phyloP scores from a whole-genome alignment of 2,888 invertebrate genomes.

The Chouioia cunea region DNA sequence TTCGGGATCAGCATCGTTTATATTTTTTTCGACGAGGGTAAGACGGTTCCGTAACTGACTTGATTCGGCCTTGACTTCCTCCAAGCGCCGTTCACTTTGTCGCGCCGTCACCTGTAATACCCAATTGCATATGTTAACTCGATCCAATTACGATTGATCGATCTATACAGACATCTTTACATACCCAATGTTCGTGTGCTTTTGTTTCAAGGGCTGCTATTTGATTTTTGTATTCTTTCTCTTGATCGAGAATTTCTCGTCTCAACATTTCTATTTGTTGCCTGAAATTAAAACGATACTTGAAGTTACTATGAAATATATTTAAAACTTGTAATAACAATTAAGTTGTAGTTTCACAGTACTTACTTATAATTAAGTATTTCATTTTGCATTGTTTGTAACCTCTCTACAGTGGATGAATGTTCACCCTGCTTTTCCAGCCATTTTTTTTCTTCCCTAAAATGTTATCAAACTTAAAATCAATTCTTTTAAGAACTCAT shows the following conservation, averaged over 20 bases:
- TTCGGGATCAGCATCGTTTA: slow-evolving; percentile 69
- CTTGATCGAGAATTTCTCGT: slow-evolving; percentile 88
- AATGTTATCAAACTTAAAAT: slow-evolving; percentile 52
- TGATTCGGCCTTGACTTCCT: slow-evolving; percentile 83
- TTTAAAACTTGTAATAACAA: slow-evolving; percentile 12
- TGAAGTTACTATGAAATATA: too few species aligned
- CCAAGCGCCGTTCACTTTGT: slow-evolving; percentile 84
- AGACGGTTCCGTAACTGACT: slow-evolving; percentile 76
- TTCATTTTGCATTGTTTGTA: slow-evolving; percentile 83
- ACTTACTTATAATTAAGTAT: slow-evolving; percentile 83
- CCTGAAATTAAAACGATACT: slow-evolving; percentile 60
- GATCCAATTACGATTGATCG: not conserved
- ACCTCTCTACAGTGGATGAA: slow-evolving; percentile 82
- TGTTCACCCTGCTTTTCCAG: slow-evolving; percentile 86
- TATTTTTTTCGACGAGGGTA: slow-evolving; percentile 71
- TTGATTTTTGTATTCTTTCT: slow-evolving; percentile 78
- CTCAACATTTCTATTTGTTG: slow-evolving; percentile 80
- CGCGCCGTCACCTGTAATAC: slow-evolving; percentile 76
- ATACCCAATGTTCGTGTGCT: slow-evolving; percentile 86
- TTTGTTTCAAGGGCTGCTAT: slow-evolving; percentile 85
- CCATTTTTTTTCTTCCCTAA: slow-evolving; percentile 85
- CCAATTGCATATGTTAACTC: too few species aligned
- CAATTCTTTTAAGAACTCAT: slow-evolving; percentile 27
- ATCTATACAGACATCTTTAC: slow-evolving; percentile 44
- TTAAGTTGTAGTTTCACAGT: slow-evolving; percentile 10